Evolutionary conservation across 2,888 invertebrate species (phyloP).

Genomic region (Scotopteryx bipunctaria): DNA sequence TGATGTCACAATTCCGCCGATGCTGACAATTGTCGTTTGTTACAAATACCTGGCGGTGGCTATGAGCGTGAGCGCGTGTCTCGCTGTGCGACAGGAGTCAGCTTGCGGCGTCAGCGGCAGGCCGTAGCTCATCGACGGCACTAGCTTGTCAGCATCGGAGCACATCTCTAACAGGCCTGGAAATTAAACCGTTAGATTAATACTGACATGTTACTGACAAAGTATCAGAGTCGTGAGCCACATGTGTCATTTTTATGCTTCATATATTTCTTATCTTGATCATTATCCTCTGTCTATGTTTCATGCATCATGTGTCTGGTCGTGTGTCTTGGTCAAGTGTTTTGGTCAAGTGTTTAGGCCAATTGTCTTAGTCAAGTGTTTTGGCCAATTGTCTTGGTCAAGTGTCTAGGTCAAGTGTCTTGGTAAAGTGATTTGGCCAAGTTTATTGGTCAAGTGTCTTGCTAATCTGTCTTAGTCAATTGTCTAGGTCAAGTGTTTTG

Average conservation of each 20-base stretch:
- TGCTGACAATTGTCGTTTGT: no score
- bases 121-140: constrained; percentile 97
- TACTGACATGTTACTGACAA: neutral
- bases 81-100: constrained; percentile 97
- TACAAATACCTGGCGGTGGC: constrained; percentile 90
- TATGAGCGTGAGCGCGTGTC: constrained; percentile 98
- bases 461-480: no score
- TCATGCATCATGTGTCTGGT: neutral
- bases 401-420: no score
- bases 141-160: constrained; percentile 94
- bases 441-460: neutral
- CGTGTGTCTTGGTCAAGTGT: neutral
- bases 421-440: no score
- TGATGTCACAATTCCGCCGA: no score
- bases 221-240: neutral
- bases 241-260: neutral
- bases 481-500: no score
- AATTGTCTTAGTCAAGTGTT: no score
- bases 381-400: no score
- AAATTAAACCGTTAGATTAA: neutral
- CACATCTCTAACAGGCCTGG: constrained; percentile 95
- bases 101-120: constrained; percentile 97
- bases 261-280: neutral
- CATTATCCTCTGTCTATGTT: neutral
- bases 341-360: no score